Conservation (phyloP, 2,888 invertebrate genomes). For the Adela reaumurella region DNA sequence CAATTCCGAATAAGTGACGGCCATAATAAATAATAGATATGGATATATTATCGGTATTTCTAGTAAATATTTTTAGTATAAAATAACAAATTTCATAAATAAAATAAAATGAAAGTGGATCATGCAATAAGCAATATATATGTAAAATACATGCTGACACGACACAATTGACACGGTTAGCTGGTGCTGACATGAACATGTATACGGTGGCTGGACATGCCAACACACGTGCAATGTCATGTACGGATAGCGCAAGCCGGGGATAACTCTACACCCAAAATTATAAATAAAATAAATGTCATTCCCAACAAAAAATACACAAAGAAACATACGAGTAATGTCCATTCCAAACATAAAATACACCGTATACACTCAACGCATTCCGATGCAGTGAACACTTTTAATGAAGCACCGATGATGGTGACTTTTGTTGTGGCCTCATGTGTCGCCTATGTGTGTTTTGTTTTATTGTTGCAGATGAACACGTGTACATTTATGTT, state of each 20-base stretch:
- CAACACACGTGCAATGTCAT: background rate
- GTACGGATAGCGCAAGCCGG: background rate
- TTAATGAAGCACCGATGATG: no score
- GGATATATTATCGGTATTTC: no score
- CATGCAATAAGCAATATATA: constrained; percentile 55
- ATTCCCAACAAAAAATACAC: background rate
- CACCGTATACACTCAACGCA: constrained; percentile 18
- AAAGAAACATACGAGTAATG: no score
- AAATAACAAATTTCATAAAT: constrained; percentile 2
- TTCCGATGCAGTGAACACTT: constrained; percentile 31
- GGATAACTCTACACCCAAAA: no score
- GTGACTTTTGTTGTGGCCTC: no score
- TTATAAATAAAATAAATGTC: no score
- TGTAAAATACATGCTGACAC: constrained; percentile 13
- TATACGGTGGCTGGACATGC: background rate
- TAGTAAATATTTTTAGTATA: no score
- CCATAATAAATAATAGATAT: no score
- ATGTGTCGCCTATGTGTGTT: background rate
- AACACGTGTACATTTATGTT: background rate
- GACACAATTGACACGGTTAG: background rate
- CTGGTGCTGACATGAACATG: background rate
- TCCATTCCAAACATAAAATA: background rate
- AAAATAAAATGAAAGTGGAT: constrained; percentile 13
- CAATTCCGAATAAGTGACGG: no score
- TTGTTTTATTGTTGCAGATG: background rate